Evolutionary conservation across 1,140 invertebrate species (phyloP).

Genomic region (Drosophila yakuba): DNA sequence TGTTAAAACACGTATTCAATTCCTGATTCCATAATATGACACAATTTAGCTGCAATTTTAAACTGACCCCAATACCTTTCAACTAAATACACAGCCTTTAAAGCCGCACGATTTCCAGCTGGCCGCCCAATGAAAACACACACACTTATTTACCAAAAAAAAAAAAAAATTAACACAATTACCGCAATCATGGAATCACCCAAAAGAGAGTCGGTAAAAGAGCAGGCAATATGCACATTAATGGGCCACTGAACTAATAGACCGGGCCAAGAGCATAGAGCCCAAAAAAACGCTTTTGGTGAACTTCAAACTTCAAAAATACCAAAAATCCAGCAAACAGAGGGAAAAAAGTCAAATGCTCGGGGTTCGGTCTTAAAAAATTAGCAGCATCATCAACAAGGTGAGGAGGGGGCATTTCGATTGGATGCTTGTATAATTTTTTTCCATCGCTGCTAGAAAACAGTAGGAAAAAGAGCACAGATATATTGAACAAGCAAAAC

Average conservation of each 20-base stretch:
- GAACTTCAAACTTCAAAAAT: conserved; percentile 72
- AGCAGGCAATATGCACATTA: conserved; percentile 72
- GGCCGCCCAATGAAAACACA: conserved; percentile 28
- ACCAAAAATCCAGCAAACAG: conserved; percentile 19
- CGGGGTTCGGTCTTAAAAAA: conserved; percentile 58
- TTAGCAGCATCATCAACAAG: conserved; percentile 75
- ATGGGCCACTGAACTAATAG: conserved; percentile 81
- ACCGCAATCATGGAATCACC: conserved; percentile 64
- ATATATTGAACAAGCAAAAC: conserved; percentile 44
- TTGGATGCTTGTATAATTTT: conserved; percentile 55
- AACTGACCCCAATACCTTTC: conserved; percentile 59
- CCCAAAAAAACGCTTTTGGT: conserved; percentile 53
- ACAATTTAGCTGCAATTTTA: conserved; percentile 26
- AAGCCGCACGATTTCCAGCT: neutral
- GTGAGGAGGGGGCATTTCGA: conserved; percentile 41
- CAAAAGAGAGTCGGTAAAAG: conserved; percentile 37
- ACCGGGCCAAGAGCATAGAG: conserved; percentile 39
- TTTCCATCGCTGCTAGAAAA: conserved; percentile 36
- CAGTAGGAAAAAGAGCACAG: conserved; percentile 51
- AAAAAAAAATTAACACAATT: conserved; percentile 75
- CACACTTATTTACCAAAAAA: conserved; percentile 57
- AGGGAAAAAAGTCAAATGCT: conserved; percentile 18
- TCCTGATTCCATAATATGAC: conserved; percentile 9
- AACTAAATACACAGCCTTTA: neutral
- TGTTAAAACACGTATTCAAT: neutral